A percentile compares a stretch with the other conserved stretches of the same genome.
These are phyloP conservation scores for Ciconia boyciana DNA, from an alignment of 2,113 vertebrate genomes.

Conservation along the genomic window DNA sequence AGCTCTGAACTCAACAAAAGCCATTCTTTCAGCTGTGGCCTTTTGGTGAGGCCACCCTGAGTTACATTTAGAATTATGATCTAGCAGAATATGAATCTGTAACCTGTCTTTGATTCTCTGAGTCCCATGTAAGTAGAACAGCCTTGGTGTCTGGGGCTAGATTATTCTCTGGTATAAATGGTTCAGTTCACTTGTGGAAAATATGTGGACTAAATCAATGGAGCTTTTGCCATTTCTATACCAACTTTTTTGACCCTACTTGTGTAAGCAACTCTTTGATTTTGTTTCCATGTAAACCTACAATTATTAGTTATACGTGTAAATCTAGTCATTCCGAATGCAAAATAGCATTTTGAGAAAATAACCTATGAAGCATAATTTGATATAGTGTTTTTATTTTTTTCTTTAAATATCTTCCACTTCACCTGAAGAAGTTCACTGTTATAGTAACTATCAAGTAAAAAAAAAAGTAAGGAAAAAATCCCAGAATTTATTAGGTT, in stretches of 20 bases:
- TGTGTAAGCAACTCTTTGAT: background rate
- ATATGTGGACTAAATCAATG: background rate
- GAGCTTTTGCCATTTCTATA: background rate
- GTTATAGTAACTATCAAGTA: background rate
- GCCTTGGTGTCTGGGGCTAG: background rate
- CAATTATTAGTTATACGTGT: background rate
- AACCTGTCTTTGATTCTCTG: background rate
- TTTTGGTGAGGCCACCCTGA: background rate
- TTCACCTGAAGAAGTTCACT: background rate
- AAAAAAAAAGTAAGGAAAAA: background rate
- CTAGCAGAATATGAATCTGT: background rate
- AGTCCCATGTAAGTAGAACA: background rate
- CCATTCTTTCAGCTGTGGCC: background rate
- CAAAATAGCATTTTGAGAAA: background rate
- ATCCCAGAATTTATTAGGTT: slow-evolving; percentile 55
- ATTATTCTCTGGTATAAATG: background rate
- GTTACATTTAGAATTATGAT: background rate
- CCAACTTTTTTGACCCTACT: background rate
- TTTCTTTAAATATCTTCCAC: background rate
- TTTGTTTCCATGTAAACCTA: background rate
- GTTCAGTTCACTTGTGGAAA: background rate
- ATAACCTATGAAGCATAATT: background rate
- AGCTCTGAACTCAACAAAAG: background rate
- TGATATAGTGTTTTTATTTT: background rate
- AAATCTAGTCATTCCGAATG: background rate